These are phyloP conservation scores for Setipinna tenuifilis DNA, from an alignment of 2,797 vertebrate genomes.

Conservation along the genomic window DNA sequence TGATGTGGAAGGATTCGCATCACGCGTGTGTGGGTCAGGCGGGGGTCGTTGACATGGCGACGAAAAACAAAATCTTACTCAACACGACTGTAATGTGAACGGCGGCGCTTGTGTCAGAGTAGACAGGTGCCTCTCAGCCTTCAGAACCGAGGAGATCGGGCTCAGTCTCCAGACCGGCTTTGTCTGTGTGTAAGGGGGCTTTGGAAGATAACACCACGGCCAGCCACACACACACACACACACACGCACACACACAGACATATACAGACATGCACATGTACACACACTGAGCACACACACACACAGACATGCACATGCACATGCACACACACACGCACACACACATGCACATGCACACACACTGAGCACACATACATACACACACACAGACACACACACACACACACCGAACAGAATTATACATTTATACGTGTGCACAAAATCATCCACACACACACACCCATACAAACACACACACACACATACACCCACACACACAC, in stretches of 20 bases:
- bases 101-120: neutral
- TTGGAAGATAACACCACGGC: neutral
- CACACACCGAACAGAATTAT: no score
- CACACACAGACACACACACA: neutral
- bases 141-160: neutral
- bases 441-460: neutral
- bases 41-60: neutral
- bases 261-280: neutral
- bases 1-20: neutral
- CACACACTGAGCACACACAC: neutral
- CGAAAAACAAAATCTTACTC: neutral
- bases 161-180: neutral
- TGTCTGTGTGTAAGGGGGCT: neutral
- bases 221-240: neutral
- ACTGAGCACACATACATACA: no score
- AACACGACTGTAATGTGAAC: neutral
- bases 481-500: slow-evolving; percentile 26
- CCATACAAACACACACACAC: neutral
- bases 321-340: neutral
- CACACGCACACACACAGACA: neutral
- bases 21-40: neutral
- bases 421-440: no score
- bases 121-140: slow-evolving; percentile 9
- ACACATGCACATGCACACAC: neutral
- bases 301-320: neutral